Base-by-base conservation (phyloP, 2,113 vertebrate species). In the Turdus rufiventris region DNA sequence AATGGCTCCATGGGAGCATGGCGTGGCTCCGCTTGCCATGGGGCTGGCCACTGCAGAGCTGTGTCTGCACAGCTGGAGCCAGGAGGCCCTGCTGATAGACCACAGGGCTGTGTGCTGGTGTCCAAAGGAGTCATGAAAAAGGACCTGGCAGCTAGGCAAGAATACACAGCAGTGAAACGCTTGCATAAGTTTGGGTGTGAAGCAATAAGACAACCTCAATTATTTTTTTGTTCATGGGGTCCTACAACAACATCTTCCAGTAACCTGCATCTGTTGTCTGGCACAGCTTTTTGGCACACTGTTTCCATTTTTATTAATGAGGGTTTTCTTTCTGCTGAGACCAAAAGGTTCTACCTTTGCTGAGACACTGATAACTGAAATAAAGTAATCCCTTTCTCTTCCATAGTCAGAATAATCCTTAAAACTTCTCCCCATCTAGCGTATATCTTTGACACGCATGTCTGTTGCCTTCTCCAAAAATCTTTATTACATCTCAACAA, bases 161-260 rank as follows among this genome's bases (percentile, higher is more conserved):
- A 95, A 43, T 33, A 71, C n/a, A 63, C 7, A 48, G 17, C 62
- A 56, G 60, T 77, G 6, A 89, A 86, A 67, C 33, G 36, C 36
- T 95, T 84, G 72, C 68, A 73, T 47, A 93, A 94, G 29, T 58
- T 66, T 58, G 50, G 18, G 26, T 68, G 33, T 94, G 75, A 89
- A 43, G 71, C 56, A 96, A 88, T 79, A 62, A 33, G 16, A 42
- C 38, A 79, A 60, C 14, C 56, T 89, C 78, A 89, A 20, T 7
- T 43, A 7, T 17, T 62, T 78, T 85, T 91, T 76, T 62, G 9
- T 84, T 92, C 16, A 5, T 38, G 48, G 31, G 7, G 56, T 80
- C 20, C 50, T 92, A 45, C 23, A 93, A 17, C 17, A 82, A 24
- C n/a, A 83, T 83, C 78, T 95, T 95, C 89, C 85, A 94, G 87